Conservation (phyloP, 1,140 invertebrate genomes). For the Ceratitis capitata region DNA sequence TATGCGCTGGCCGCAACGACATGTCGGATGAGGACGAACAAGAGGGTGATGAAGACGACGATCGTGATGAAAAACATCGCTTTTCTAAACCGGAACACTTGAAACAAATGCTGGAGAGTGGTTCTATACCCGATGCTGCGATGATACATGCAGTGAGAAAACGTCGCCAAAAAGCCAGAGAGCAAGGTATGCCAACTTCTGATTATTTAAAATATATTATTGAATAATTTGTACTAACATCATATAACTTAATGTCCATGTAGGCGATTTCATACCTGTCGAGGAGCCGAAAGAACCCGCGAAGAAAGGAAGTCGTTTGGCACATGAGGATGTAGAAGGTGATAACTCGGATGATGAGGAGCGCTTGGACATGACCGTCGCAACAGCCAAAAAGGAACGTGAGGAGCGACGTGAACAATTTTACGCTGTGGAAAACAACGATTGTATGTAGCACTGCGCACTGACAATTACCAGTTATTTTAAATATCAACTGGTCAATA, state of each 20-base stretch:
- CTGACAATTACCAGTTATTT: background rate
- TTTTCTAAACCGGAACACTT: conserved; percentile 76
- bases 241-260: conserved; percentile 43
- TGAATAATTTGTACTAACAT: background rate
- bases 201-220: background rate
- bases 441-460: conserved; percentile 68
- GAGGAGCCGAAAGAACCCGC: conserved; percentile 71
- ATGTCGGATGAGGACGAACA: conserved; percentile 75
- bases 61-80: conserved; percentile 65
- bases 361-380: conserved; percentile 82
- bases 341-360: conserved; percentile 74
- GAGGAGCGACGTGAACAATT: conserved; percentile 84
- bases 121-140: conserved; percentile 94
- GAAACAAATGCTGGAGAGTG: conserved; percentile 80
- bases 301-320: conserved; percentile 70
- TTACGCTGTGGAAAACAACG: conserved; percentile 78
- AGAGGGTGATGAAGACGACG: conserved; percentile 57
- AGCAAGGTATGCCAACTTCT: conserved; percentile 54
- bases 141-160: conserved; percentile 96
- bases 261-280: conserved; percentile 83
- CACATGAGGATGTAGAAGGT: conserved; percentile 90
- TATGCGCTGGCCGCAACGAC: conserved; percentile 79
- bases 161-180: conserved; percentile 81
- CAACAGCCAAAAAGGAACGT: conserved; percentile 77
- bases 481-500: conserved; percentile 9